Evolutionary conservation across 35 echinoderm and acorn worm genomes (phyloP), one percentile per base, ranked within the genome.

Genomic region (Stichopus chloronotus): DNA sequence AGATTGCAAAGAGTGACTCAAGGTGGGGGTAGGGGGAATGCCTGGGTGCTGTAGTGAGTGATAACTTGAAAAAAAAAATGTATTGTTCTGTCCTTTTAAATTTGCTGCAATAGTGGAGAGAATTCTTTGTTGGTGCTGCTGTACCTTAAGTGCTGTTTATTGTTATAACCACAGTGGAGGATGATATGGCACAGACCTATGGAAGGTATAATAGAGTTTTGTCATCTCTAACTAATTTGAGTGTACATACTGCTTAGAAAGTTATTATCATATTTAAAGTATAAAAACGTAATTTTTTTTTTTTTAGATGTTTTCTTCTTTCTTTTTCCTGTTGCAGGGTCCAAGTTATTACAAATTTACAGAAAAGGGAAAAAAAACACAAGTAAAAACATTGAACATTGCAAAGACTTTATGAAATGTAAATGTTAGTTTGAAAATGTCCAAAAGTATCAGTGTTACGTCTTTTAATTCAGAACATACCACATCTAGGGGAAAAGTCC

Each of bases 271-370:
- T 74, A 74, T 74, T 20, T 20, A 74, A 74, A 74, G 13, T 74
- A 19, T 74, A 20, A 19, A 74, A 74, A 74, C 3, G 30, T 3
- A 43, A 43, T 43, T 43, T 43, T 43, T 43, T 43, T 43, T 43
- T 43, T 43, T 43, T 43, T 43, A 43, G 30, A 43, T 43, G 30
- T 43, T 43, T 43, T 43, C 30, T 72, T 20, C 19, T 21, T 74
- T 74, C 69, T 72, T 72, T 58, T 54, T 85, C 58, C 54, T 85
- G 19, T 85, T 85, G 82, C 82, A 85, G 82, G 82, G 82, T 85
- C 82, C 82, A 85, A 85, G 58, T 85, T 85, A 58, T 85, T 85
- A 58, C 58, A 56, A 72, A 20, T 74, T 74, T 16, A 63, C 30
- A 43, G 30, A 21, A 78, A 25, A 65, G 11, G 11, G 61, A 14